Conservation (phyloP, 1,140 invertebrate species). For the Spodoptera frugiperda region DNA sequence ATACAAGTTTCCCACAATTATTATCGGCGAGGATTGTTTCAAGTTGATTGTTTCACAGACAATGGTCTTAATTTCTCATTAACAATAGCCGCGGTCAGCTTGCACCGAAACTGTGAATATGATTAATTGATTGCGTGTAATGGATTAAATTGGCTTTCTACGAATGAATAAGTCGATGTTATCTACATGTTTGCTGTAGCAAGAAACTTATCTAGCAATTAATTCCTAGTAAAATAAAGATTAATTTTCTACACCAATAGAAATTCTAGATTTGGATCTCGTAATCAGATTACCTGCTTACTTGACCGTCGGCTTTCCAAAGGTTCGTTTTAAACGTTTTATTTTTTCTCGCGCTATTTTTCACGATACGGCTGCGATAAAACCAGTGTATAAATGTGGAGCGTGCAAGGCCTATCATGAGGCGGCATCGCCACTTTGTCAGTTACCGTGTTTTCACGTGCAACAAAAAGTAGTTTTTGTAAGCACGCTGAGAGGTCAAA, state of each 20-base stretch:
- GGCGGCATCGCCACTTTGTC: slow-evolving; percentile 59
- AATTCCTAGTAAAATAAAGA: slow-evolving; percentile 12
- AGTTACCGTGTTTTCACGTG: slow-evolving; percentile 30
- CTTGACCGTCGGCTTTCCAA: slow-evolving; percentile 51
- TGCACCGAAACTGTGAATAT: background rate
- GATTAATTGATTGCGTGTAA: background rate
- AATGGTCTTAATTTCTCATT: slow-evolving; percentile 19
- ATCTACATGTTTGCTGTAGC: background rate
- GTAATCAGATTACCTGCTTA: slow-evolving; percentile 52
- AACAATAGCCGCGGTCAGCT: background rate
- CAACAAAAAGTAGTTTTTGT: slow-evolving; percentile 39
- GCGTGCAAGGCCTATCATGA: slow-evolving; percentile 61
- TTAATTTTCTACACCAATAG: background rate
- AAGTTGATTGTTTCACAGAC: background rate
- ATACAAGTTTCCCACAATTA: slow-evolving; percentile 22
- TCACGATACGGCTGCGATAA: slow-evolving; percentile 59
- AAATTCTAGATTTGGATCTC: slow-evolving; percentile 54
- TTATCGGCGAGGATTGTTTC: background rate
- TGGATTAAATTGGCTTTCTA: background rate
- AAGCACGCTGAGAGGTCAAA: slow-evolving; percentile 25
- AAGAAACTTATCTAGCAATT: slow-evolving; percentile 8
- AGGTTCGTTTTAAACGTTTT: slow-evolving; percentile 39
- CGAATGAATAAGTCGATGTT: too few species aligned
- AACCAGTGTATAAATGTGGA: slow-evolving; percentile 58
- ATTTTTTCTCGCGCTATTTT: slow-evolving; percentile 60